Evolutionary conservation across 2,888 invertebrate species (phyloP).

Genomic region (Amphipoea oculea): DNA sequence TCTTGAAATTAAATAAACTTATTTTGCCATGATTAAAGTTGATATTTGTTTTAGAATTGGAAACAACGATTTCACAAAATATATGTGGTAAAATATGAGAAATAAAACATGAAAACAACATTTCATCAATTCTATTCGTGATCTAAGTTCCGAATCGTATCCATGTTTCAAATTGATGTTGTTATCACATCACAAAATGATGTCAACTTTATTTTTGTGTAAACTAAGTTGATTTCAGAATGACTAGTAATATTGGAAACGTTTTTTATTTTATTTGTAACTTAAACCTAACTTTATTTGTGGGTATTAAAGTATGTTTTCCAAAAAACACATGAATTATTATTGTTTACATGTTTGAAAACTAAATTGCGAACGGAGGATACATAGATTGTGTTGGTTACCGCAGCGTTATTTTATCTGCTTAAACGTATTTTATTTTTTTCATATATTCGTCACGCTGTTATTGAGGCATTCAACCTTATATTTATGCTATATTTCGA

Average conservation of each 20-base stretch:
- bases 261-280: not conserved
- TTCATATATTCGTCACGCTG: not conserved
- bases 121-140: too few species aligned
- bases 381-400: constrained; percentile 7
- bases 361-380: not conserved
- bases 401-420: not conserved
- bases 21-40: not conserved
- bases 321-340: not conserved
- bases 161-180: too few species aligned
- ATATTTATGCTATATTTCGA: not conserved
- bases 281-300: not conserved
- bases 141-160: too few species aligned
- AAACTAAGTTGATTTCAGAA: not conserved
- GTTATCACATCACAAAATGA: too few species aligned
- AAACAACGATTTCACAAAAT: not conserved
- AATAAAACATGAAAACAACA: too few species aligned
- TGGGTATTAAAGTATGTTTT: not conserved
- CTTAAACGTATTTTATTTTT: not conserved
- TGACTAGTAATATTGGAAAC: not conserved
- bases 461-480: constrained; percentile 1
- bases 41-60: not conserved
- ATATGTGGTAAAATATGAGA: too few species aligned
- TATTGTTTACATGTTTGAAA: not conserved
- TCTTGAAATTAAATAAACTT: not conserved
- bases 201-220: not conserved